phyloP scores from a whole-genome alignment of 2,888 invertebrate genomes.

The Ecliptopera silaceata region DNA sequence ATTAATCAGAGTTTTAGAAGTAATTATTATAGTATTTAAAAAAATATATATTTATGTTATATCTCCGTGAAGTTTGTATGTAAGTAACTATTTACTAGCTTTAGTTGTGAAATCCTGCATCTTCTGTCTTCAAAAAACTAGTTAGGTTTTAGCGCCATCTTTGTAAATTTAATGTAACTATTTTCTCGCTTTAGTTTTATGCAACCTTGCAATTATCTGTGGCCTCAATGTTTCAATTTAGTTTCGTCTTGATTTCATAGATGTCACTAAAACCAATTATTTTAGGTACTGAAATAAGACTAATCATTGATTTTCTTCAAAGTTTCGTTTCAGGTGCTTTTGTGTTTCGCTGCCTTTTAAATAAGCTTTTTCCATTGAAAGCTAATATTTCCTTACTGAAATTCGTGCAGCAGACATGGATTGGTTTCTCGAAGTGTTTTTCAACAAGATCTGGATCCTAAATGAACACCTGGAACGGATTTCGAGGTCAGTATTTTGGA shows the following conservation, averaged over 20 bases:
- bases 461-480: background rate
- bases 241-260: slow-evolving; percentile 4
- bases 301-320: background rate
- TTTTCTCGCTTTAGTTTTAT: background rate
- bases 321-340: background rate
- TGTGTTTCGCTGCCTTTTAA: background rate
- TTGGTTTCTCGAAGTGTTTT: background rate
- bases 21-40: no score
- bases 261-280: slow-evolving; percentile 7
- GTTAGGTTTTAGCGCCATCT: background rate
- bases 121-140: background rate
- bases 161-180: background rate
- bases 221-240: background rate
- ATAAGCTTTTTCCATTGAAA: background rate
- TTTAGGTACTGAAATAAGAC: background rate
- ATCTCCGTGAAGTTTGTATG: no score
- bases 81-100: no score
- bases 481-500: background rate
- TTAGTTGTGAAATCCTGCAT: no score
- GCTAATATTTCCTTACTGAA: background rate
- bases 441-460: no score
- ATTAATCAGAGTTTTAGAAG: no score
- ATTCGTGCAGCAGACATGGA: background rate
- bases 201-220: no score
- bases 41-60: no score